Evolutionary conservation across 2,797 vertebrate genomes (phyloP), one percentile per base, ranked within the genome.

Genomic region (Channallabes apus): DNA sequence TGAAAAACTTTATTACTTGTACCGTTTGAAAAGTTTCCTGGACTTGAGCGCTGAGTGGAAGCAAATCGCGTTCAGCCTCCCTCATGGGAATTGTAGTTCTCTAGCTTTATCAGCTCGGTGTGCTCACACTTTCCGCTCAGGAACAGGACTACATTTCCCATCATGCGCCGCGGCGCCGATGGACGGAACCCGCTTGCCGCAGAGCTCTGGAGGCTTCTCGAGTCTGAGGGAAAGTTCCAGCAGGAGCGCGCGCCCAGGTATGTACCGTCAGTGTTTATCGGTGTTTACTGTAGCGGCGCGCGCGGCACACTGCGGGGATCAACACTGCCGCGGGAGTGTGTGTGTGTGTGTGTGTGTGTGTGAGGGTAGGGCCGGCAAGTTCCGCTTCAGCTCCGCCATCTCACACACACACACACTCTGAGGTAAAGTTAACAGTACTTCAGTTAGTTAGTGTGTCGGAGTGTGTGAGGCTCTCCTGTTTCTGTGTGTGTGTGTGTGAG

Each of bases 381-480:
- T 92, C 91, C 91, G 91, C 89, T 92, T 91, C 89, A 89, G 84
- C 86, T 88, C 91, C 89, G 88, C 88, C 85, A 90, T 89, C 89
- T 81, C 86, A 86, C 82, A 78, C 59, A 87, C 87, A 62, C 82
- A 76, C 72, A 56, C 27, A 56, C 71, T 14, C 72, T 27, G 24
- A 75, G 46, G 24, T 75, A 54, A 75, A 75, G n/a, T 15, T 54
- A 46, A 46, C 46, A 9, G 46, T 46, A 46, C 46, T 46, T 46
- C 46, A 2, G 46, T 46, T 46, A n/a, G n/a, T n/a, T n/a, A n/a
- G n/a, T n/a, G n/a, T n/a, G n/a, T n/a, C n/a, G n/a, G n/a, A 46
- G 38, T 46, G 3, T 8, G 2, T 46, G 38, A 35, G 35, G 17
- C 8, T 35, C 68, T 72, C 8, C 18, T 69, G 71, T n/a, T 20